Base-by-base conservation (phyloP, 2,113 vertebrate genomes). In the Pollimyrus isidori region DNA sequence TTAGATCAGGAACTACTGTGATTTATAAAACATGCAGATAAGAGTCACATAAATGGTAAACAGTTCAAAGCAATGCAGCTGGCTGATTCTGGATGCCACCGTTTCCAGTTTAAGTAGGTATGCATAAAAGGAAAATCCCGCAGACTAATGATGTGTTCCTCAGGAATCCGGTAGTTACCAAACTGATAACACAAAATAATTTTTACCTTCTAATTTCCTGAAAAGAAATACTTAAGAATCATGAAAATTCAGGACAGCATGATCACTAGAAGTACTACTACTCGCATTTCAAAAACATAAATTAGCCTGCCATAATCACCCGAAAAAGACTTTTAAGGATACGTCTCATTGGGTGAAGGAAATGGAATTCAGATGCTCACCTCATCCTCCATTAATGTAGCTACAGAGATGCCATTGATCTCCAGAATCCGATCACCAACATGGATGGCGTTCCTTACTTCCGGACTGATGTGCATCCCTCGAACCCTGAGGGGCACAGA, bases 351-450 rank as follows among this genome's bases (percentile, higher is more conserved):
- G 56, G 21, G 21, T 62, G 56, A n/a, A 62, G 23, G n/a, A 65
- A 11, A 62, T 23, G 19, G 53, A 58, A 62, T 19, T 53, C 35
- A 85, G 42, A 50, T 13, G 94, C 94, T 45, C 93, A 99, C 98
- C 97, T 99, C 97, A 23, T 97, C 96, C 82, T 97, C 96, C 92
- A 95, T 95, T 58, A 99, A 87, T 0, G 96, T 96, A 56, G 96
- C 96, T 62, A 99, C 97, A 0, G 97, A 97, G 91, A 96, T 94
- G 90, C 98, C 98, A 2, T 99, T 99, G 88, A 99, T 99, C 94
- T 99, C 98, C 93, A 99, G 94, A 93, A 99, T 98, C 26, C 97
- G 96, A 93, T 99, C 98, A 15, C 98, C 98, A 3, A 97, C 97
- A 86, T 99, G 97, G 93, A 99, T 98, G 92, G 98, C 97, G 0